Base-by-base conservation (phyloP, 2,888 invertebrate species). In the Cryptus viduatorius region DNA sequence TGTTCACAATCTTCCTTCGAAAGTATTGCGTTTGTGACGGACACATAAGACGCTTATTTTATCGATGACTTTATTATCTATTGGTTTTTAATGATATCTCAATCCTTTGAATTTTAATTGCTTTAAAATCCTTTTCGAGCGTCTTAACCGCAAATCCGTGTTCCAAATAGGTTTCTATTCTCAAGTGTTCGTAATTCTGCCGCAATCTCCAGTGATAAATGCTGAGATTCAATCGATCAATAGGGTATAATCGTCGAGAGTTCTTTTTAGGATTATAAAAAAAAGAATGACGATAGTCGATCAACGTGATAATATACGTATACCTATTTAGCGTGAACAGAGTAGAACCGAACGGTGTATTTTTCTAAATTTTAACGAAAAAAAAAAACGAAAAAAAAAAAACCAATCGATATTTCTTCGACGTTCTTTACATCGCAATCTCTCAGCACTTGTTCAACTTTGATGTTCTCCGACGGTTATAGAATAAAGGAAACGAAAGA, bases 291-390 rank as follows among this genome's bases (percentile, higher is more conserved):
- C 87, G 37, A 87, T 89, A 87, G 88, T 89, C 90, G 89, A 86
- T 89, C 86, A 87, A 90, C 89, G 90, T 92, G 91, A 92, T 91
- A 91, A 72, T 73, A 78, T 67, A 16, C 29, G 42, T 87, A 78
- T 89, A 89, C 84, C 87, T 89, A 89, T 87, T 84, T 91, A 91
- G 90, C 86, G 81, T 87, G 79, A 76, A 87, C 86, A 90, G 88
- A 92, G 85, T 92, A 91, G 89, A 87, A 87, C 85, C 88, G 87
- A 89, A 89, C 84, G 88, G 86, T 89, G 86, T 91, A 89, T 91
- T 91, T 90, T 90, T 89, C 88, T 88, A 89, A 89, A 89, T 88
- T 88, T 72, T 86, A 82, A 83, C 37, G 24, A 24, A 24, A 24
- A 24, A 24, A 24, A 8, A 8, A 2, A 37, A 37, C 37, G 7